A percentile compares a stretch with the other conserved stretches of the same genome.
These are phyloP conservation scores for Stramonita haemastoma DNA, from an alignment of 2,888 invertebrate species.

Conservation along the genomic window DNA sequence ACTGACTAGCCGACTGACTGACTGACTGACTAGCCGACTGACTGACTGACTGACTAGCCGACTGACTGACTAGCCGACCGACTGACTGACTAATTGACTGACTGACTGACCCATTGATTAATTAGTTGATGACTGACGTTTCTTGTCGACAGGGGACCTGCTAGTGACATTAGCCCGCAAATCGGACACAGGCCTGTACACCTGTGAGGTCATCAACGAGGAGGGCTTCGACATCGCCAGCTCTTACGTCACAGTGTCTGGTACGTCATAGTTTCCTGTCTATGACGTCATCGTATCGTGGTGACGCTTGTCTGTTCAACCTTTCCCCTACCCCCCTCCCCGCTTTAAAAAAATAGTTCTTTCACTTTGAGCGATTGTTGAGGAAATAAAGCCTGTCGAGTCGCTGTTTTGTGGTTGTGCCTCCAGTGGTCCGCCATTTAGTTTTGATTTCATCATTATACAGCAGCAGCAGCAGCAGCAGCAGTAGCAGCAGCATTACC, in stretches of 20 bases:
- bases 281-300: background rate
- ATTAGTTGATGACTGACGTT: background rate
- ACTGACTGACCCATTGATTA: background rate
- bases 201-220: slow-evolving; percentile 72
- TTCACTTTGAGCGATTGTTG: background rate
- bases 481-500: no score
- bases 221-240: slow-evolving; percentile 71
- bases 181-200: slow-evolving; percentile 71
- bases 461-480: no score
- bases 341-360: background rate
- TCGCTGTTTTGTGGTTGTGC: background rate
- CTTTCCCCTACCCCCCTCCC: background rate
- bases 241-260: slow-evolving; percentile 69
- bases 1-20: no score
- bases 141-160: slow-evolving; percentile 64
- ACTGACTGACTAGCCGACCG: no score
- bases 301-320: background rate
- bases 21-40: no score
- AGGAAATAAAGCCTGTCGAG: background rate
- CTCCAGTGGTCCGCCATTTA: no score
- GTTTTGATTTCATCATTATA: no score
- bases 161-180: slow-evolving; percentile 67
- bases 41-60: no score
- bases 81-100: background rate
- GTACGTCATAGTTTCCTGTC: slow-evolving; percentile 51